Base-by-base conservation (phyloP, 1,140 invertebrate genomes). In the Brachionus plicatilis region DNA sequence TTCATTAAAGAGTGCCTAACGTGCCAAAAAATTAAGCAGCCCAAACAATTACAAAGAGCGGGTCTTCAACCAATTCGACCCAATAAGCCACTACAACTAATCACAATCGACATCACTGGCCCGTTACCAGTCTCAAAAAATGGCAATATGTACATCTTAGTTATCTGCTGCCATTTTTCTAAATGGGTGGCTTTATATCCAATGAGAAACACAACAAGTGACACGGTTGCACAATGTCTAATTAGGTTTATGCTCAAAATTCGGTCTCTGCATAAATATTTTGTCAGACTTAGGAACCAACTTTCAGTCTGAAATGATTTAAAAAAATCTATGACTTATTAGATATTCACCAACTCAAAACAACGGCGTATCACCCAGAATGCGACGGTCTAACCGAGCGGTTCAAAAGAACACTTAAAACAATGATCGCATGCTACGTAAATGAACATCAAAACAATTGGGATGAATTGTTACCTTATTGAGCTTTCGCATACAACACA, bases 151-250 rank as follows among this genome's bases (percentile, higher is more conserved):
- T 89, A 89, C 85, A 87, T 90, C 8, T 56, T 90, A 4, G 88
- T 89, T 2, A 72, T 88, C 8, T 83, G 85, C 65, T 88, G 89
- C 84, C 80, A 86, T 85, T 91, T 90, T 84, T 90, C 86, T 3
- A 90, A 89, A 83, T 90, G 87, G 86, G 83, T 86, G 1, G 88
- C 90, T 85, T 86, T 85, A 20, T 87, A 87, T 72, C 79, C 87
- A 17, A 29, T 29, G 29, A 29, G 29, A 29, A 29, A 29, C 29
- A 29, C n/a, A 65, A 65, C 56, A 20, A 65, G n/a, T 20, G 56
- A 65, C 56, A 65, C 56, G 24, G 24, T 65, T 27, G 56, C 24
- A 20, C n/a, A 65, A 65, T 27, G 56, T 20, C 24, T 65, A 20
- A 65, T 65, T 27, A 27, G 24, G 56, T 65, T 65, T 27, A 65